Base-by-base conservation (phyloP, 1,140 invertebrate genomes). In the Hydropsyche tenuis region DNA sequence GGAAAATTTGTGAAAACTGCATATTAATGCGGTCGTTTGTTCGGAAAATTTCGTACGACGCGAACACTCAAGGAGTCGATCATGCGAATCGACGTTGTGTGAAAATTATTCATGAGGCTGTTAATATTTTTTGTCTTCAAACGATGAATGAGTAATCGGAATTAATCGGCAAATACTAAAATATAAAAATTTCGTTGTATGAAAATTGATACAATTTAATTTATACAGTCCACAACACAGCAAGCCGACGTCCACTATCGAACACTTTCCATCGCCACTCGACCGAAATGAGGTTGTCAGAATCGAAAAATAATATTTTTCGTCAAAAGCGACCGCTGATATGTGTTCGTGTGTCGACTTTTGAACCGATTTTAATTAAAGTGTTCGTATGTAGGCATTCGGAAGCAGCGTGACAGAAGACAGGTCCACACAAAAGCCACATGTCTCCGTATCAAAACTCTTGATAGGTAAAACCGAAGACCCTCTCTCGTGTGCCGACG, bases 51-150 rank as follows among this genome's bases (percentile, higher is more conserved):
- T 42, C 45, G 43, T 18, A 46, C 22, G 20, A 5, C 23, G 20
- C 12, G 48, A 53, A 20, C 23, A 9, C 11, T 60, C 22, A 22
- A 23, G 65, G 9, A 12, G 16, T 7, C 16, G 11, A 9, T 12
- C 12, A 63, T 37, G 18, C 30, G 22, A 73, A 30, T 30, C 71
- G 71, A 66, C 63, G 71, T 63, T 11, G 14, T 16, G 64, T 73
- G 71, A 73, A 73, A 72, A 65, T 73, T 73, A 73, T 73, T 73
- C 71, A 73, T 73, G 46, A 30, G 42, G 42, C 37, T 45, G 16
- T 37, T 37, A n/a, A n/a, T n/a, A n/a, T n/a, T 37, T 37, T 37
- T 9, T 9, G 30, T 37, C 9, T 37, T 37, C 3, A 37, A 9
- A 37, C 30, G 30, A 9, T 37, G 30, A 37, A n/a, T n/a, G n/a